phyloP scores from a whole-genome alignment of 2,888 invertebrate genomes.

The Hybos culiciformis region DNA sequence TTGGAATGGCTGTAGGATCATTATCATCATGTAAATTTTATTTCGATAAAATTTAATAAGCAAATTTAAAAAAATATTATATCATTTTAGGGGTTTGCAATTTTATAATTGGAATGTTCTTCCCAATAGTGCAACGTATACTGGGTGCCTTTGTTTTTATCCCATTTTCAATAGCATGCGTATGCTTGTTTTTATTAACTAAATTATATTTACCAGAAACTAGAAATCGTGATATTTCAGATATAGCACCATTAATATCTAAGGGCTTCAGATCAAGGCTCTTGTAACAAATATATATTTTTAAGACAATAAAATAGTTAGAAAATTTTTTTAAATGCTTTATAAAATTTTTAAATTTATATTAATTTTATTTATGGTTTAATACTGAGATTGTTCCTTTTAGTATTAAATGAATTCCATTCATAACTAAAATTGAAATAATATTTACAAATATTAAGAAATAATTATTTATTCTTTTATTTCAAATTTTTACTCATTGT shows the following conservation, averaged over 20 bases:
- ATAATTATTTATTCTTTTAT: too few species aligned
- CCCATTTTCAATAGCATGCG: slow-evolving; percentile 46
- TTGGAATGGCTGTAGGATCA: slow-evolving; percentile 76
- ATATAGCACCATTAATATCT: slow-evolving; percentile 47
- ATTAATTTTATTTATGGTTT: too few species aligned
- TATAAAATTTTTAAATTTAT: too few species aligned
- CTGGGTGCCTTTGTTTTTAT: slow-evolving; percentile 63
- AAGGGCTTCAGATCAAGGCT: slow-evolving; percentile 45
- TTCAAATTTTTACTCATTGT: too few species aligned
- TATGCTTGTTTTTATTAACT: slow-evolving; percentile 27
- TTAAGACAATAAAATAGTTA: background rate
- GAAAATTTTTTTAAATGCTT: background rate
- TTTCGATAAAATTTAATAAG: background rate
- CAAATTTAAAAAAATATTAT: background rate
- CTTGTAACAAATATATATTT: background rate
- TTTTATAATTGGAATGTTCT: slow-evolving; percentile 69
- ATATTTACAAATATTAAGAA: too few species aligned
- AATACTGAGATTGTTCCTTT: too few species aligned
- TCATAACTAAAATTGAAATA: too few species aligned
- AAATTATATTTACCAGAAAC: slow-evolving; percentile 66
- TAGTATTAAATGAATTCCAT: too few species aligned
- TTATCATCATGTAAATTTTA: slow-evolving; percentile 58
- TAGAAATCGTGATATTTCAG: slow-evolving; percentile 49
- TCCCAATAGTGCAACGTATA: slow-evolving; percentile 46
- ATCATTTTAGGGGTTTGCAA: slow-evolving; percentile 44